These are phyloP conservation scores for Lacerta viridis DNA, from an alignment of 2,797 vertebrate species.

Conservation along the genomic window DNA sequence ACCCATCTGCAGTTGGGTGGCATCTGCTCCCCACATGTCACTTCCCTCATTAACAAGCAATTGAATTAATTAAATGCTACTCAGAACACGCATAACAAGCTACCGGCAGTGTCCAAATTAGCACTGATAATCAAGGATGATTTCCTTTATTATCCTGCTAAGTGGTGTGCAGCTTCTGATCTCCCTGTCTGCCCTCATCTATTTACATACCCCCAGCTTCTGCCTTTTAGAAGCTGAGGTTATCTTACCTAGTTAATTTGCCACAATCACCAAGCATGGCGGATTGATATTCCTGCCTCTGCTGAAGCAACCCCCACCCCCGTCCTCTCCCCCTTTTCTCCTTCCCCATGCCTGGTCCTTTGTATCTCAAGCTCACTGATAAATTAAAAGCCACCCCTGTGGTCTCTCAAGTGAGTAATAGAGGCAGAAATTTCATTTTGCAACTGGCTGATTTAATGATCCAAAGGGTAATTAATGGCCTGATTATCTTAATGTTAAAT, in stretches of 20 bases:
- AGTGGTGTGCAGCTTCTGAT: constrained; percentile 86
- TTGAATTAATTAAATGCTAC: constrained; percentile 93
- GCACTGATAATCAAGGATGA: constrained; percentile 91
- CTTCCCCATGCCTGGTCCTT: constrained; percentile 83
- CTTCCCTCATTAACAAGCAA: constrained; percentile 91
- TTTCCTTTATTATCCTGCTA: constrained; percentile 91
- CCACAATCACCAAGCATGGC: constrained; percentile 84
- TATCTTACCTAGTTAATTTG: constrained; percentile 89
- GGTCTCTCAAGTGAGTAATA: constrained; percentile 99
- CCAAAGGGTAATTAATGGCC: constrained; percentile 99
- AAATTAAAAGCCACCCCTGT: constrained; percentile 93
- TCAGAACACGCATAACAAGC: constrained; percentile 91
- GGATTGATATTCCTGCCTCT: constrained; percentile 82
- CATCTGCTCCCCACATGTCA: constrained; percentile 91
- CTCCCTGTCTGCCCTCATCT: constrained; percentile 85
- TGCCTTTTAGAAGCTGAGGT: constrained; percentile 85
- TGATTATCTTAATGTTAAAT: constrained; percentile 99
- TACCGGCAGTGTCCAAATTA: constrained; percentile 92
- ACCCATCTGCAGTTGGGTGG: constrained; percentile 87
- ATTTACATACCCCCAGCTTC: constrained; percentile 88
- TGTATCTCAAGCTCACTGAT: constrained; percentile 88
- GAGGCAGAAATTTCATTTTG: constrained; percentile 99
- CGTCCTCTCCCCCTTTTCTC: constrained; percentile 74
- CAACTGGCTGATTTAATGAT: constrained; percentile 99
- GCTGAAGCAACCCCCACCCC: constrained; percentile 68